Percentiles rank a stretch among this genome's conserved stretches.
These are phyloP conservation scores for Gortyna flavago DNA, from an alignment of 2,888 invertebrate species.

Conservation along the genomic window DNA sequence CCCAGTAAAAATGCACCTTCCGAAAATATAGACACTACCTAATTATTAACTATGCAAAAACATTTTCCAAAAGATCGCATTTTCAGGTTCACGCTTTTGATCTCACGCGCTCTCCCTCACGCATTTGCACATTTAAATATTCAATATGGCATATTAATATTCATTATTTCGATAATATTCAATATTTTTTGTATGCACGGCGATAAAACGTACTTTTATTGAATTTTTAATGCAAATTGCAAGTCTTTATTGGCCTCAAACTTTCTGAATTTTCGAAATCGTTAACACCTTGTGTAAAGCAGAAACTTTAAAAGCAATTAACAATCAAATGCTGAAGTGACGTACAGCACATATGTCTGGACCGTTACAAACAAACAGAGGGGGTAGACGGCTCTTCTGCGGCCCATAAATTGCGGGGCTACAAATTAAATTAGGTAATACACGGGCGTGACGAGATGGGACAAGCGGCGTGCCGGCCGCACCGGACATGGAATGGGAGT, in stretches of 20 bases:
- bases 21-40: constrained; percentile 10
- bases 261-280: constrained; percentile 14
- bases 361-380: constrained; percentile 78
- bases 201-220: constrained; percentile 37
- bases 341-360: constrained; percentile 69
- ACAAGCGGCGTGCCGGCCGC: constrained; percentile 82
- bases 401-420: constrained; percentile 87
- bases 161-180: constrained; percentile 62
- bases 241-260: constrained; percentile 4
- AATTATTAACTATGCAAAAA: constrained; percentile 35
- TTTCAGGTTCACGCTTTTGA: constrained; percentile 47
- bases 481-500: constrained; percentile 88
- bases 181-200: constrained; percentile 49
- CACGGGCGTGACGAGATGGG: constrained; percentile 87
- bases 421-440: constrained; percentile 90
- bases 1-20: constrained; percentile 4
- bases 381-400: constrained; percentile 83
- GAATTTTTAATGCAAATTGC: constrained; percentile 26
- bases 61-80: constrained; percentile 38
- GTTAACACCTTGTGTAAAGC: constrained; percentile 22
- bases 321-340: constrained; percentile 68
- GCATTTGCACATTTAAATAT: constrained; percentile 66
- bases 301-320: constrained; percentile 57
- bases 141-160: constrained; percentile 60
- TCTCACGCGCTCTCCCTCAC: constrained; percentile 53